phyloP scores from a whole-genome alignment of 30 jellyfish, hydroid and myxozoan genomes.

The Aurelia sp. region DNA sequence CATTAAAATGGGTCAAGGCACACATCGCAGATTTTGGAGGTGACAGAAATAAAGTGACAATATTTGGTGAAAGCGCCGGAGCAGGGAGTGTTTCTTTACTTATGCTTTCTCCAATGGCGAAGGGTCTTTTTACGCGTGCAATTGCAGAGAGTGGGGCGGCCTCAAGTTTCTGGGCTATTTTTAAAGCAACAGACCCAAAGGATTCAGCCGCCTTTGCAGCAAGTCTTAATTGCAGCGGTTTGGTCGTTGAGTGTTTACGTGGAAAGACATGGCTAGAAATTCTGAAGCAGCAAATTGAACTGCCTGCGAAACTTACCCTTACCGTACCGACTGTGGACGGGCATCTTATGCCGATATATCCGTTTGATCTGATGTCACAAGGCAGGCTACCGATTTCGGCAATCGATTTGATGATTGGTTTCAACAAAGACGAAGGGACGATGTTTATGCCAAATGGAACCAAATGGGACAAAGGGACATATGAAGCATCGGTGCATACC shows the following conservation, averaged over 20 bases:
- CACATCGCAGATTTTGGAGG: conserved; percentile 57
- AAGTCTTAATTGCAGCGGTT: conserved; percentile 13
- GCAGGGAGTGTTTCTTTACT: conserved; percentile 42
- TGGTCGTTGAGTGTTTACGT: conserved; percentile 23
- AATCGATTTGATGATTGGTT: conserved; percentile 47
- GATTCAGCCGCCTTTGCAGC: background rate
- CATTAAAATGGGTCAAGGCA: conserved; percentile 55
- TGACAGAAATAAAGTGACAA: conserved; percentile 30
- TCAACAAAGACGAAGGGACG: conserved; percentile 59
- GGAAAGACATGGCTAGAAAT: background rate
- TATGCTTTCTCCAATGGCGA: conserved; percentile 42
- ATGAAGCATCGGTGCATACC: background rate
- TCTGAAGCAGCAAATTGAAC: background rate
- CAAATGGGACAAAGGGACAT: background rate
- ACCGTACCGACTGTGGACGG: conserved; percentile 38
- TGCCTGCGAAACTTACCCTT: background rate
- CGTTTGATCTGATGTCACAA: background rate
- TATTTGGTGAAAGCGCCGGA: conserved; percentile 69
- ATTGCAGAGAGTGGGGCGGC: conserved; percentile 61
- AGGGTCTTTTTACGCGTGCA: conserved; percentile 46
- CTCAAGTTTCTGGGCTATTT: conserved; percentile 24
- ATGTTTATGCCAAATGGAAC: conserved; percentile 21
- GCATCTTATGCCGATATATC: conserved; percentile 9
- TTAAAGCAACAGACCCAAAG: background rate
- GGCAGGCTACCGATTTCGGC: conserved; percentile 16